Evolutionary conservation across 2,888 invertebrate genomes (phyloP), one percentile per base, ranked within the genome.

Genomic region (Heliconius ethilla): DNA sequence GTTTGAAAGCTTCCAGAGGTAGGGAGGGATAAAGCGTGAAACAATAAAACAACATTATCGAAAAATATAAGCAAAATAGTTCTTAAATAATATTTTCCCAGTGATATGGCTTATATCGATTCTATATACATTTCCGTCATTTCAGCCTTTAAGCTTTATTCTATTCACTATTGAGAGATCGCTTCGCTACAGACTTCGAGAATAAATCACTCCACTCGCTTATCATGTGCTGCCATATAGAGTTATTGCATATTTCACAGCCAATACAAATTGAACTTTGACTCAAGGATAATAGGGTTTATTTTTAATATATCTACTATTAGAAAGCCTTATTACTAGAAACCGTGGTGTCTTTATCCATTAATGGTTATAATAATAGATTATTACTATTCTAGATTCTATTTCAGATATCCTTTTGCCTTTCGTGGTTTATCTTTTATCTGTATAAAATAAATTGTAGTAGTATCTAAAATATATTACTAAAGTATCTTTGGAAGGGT

Each of bases 191-290:
- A 67, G 67, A 13, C 67, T 67, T 40, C 67, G 70, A 55, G 13
- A 70, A 51, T 70, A 70, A 70, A 70, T 70, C 55, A 55, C 9
- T 29, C n/a, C 7, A 29, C 29, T 55, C 70, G 33, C 70, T 70
- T 70, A 55, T 70, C 70, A 33, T 55, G 70, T 55, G 33, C 33
- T 70, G 33, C 70, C 70, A 70, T 70, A 70, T 70, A 29, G 55
- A 33, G 33, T 29, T 70, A 55, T 55, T 70, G n/a, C 55, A 15
- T n/a, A 70, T 22, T n/a, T 33, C 27, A 13, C 29, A n/a, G 22
- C 3, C n/a, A 55, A 6, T 33, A 3, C 29, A 70, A 33, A 70
- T 13, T n/a, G 29, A 70, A 70, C 33, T 29, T 25, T 70, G 22
- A 18, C 0, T 7, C 13, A 1, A 29, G 3, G 9, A 22, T 6